phyloP scores from a whole-genome alignment of 1,140 invertebrate genomes.

The Achroia grisella region DNA sequence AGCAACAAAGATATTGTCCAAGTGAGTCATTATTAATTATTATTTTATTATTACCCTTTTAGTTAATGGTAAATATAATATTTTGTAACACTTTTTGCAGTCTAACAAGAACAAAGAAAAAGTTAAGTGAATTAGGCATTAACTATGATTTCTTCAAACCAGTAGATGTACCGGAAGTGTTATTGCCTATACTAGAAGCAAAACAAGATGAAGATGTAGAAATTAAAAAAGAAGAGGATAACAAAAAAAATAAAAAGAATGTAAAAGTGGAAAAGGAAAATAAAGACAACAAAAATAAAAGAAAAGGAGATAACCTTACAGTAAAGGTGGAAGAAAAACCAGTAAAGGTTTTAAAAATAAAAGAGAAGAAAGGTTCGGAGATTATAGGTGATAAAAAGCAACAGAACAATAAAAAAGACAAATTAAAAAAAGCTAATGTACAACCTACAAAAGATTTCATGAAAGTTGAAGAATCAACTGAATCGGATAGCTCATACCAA shows the following conservation, averaged over 20 bases:
- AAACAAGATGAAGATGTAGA: conserved; percentile 13
- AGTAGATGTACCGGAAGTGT: conserved; percentile 55
- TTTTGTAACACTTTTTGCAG: conserved; percentile 21
- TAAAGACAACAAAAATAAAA: conserved; percentile 5
- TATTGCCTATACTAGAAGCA: conserved; percentile 14
- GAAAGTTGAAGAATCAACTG: conserved; percentile 21
- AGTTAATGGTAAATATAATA: conserved; percentile 6
- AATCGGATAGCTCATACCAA: conserved; percentile 33
- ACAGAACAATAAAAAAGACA: conserved; percentile 17
- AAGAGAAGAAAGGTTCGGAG: conserved; percentile 3
- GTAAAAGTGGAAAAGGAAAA: conserved; percentile 1
- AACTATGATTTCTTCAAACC: conserved; percentile 67
- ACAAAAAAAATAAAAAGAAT: conserved; percentile 18
- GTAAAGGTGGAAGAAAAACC: conserved; percentile 4
- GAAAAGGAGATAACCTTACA: conserved; percentile 7
- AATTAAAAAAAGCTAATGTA: conserved; percentile 25
- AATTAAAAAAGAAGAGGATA: conserved; percentile 8
- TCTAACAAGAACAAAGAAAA: conserved; percentile 49
- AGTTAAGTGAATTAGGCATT: conserved; percentile 49
- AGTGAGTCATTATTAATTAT: conserved; percentile 38
- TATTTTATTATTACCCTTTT: too few species aligned
- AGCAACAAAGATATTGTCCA: conserved; percentile 44
- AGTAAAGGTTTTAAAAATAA: conserved; percentile 15
- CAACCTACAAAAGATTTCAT: conserved; percentile 40
- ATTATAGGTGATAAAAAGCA: not conserved